Evolutionary conservation across 1,140 invertebrate genomes (phyloP).

Genomic region (Drosophila tsacasi): DNA sequence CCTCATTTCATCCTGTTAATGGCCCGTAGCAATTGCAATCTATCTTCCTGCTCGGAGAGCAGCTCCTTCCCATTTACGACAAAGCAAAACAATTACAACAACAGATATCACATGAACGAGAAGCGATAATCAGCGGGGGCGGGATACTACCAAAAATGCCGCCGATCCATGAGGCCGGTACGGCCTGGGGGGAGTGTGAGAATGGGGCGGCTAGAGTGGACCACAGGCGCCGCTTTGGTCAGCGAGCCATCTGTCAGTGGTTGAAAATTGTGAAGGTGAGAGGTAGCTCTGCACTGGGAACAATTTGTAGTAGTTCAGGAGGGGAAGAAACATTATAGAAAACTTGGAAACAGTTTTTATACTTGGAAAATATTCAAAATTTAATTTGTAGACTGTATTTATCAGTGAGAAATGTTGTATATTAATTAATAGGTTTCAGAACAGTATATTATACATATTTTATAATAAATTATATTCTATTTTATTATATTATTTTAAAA

Average conservation of each 20-base stretch:
- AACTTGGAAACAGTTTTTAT: not conserved
- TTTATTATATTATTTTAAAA: too few species aligned
- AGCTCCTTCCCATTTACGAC: constrained; percentile 59
- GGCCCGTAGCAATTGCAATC: constrained; percentile 79
- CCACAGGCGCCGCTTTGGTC: constrained; percentile 46
- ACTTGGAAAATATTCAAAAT: not conserved
- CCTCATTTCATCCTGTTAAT: constrained; percentile 68
- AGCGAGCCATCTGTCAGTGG: constrained; percentile 66
- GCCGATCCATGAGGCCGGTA: not conserved
- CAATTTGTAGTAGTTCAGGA: not conserved
- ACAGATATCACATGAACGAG: constrained; percentile 73
- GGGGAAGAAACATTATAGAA: not conserved
- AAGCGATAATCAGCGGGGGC: constrained; percentile 64
- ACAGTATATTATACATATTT: too few species aligned
- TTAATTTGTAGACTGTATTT: too few species aligned
- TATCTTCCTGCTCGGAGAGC: constrained; percentile 69
- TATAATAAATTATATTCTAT: too few species aligned
- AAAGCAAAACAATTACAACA: constrained; percentile 80
- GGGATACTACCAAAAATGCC: constrained; percentile 18
- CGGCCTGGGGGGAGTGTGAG: not conserved
- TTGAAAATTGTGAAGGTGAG: not conserved
- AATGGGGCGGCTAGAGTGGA: not conserved
- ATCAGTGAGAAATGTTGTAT: too few species aligned
- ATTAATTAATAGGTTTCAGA: too few species aligned
- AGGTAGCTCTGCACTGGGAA: not conserved